Evolutionary conservation across 1,140 invertebrate species (phyloP), one percentile per base, ranked within the genome.

Genomic region (Cardiocondyla obscurior): DNA sequence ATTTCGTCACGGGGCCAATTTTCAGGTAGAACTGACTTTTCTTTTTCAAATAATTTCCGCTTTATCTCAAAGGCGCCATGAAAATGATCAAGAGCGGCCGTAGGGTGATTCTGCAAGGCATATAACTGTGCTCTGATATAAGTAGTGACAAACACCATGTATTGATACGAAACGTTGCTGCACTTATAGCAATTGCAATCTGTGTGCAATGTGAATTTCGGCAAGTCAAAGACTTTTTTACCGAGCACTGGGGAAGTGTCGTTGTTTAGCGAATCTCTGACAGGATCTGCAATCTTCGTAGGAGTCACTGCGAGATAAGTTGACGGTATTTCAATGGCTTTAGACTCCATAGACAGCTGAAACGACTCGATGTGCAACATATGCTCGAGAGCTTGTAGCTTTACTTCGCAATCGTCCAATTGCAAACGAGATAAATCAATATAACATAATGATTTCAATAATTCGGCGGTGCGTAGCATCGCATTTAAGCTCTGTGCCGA

Each of bases 41-140:
- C 82, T 25, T 74, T 86, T 22, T 84, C 51, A 0, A 89, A 83
- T 12, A 92, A 49, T 42, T 67, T 83, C 8, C 64, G 77, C 16
- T 89, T 89, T 28, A 94, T 90, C 5, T 89, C 76, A 7, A 90
- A 89, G 3, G 92, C 93, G 1, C 93, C 92, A 8, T 88, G 55
- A 51, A 92, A 94, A 42, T 93, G 89, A 44, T 93, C 82, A 2
- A 92, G 36, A 0, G 93, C 91, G 8, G 85, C 55, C 1, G 55
- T 4, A 0, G 4, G 30, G 28, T 91, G 79, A 25, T 90, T 74
- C 36, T 92, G 89, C 3, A 92, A 55, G 8, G 89, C 81, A 33
- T 92, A 93, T 0, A 92, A 73, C 36, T 94, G 92, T 0, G 93
- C 93, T 25, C 92, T 87, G 0, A 94, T 89, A 42, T 90, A 84